Evolutionary conservation across 2,888 invertebrate genomes (phyloP).

Genomic region (Melipona bicolor): DNA sequence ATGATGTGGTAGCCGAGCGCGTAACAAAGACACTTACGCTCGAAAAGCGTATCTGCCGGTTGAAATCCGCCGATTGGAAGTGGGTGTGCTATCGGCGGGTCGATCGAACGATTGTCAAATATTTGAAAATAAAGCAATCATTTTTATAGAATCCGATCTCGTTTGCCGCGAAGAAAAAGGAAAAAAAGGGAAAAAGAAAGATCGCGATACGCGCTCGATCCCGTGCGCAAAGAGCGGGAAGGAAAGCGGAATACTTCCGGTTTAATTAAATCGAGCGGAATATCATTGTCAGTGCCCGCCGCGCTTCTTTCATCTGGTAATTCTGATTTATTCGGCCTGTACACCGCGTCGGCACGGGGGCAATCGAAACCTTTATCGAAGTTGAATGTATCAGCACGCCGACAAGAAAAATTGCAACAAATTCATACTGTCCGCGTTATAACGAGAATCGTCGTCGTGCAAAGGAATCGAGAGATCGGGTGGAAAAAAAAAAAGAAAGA

Average conservation of each 20-base stretch:
- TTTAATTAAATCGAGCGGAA: constrained; percentile 47
- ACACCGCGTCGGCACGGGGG: neutral
- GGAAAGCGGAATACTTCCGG: constrained; percentile 3
- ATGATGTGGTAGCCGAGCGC: neutral
- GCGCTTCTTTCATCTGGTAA: constrained; percentile 41
- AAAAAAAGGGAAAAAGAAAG: neutral
- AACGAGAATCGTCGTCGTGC: neutral
- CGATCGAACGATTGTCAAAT: constrained; percentile 28
- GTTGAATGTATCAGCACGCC: constrained; percentile 45
- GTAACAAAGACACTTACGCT: neutral
- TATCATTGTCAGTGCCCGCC: constrained; percentile 20
- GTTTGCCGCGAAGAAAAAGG: neutral
- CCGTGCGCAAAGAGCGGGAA: neutral
- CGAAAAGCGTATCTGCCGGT: neutral
- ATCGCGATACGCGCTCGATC: neutral
- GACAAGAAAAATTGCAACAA: neutral
- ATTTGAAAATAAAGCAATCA: constrained; percentile 18
- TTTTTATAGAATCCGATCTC: constrained; percentile 12
- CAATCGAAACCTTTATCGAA: constrained; percentile 47
- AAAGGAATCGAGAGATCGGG: neutral
- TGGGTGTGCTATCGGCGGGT: neutral
- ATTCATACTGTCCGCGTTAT: neutral
- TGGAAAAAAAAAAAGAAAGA: no score
- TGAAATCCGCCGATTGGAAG: constrained; percentile 3
- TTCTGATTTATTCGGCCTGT: constrained; percentile 45